Evolutionary conservation across 1,140 invertebrate genomes (phyloP).

Genomic region (Drosophila persimilis): DNA sequence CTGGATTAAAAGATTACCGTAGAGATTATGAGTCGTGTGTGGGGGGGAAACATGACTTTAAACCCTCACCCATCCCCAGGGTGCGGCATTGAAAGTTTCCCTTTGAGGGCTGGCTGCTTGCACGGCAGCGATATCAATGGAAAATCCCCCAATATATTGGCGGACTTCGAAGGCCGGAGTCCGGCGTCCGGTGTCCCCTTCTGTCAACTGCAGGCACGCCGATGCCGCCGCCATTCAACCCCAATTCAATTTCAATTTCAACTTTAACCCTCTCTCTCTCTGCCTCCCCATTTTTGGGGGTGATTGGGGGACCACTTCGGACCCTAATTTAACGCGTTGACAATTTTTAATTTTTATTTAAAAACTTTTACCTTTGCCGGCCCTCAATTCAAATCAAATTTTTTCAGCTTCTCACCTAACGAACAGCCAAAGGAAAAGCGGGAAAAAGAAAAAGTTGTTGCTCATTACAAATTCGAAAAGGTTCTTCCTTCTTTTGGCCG

Average conservation of each 20-base stretch:
- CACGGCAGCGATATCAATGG: too few relatives aligned
- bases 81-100: constrained; percentile 25
- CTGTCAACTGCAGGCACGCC: constrained; percentile 17
- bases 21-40: constrained; percentile 72
- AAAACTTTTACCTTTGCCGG: constrained; percentile 65
- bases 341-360: constrained; percentile 82
- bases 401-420: constrained; percentile 47
- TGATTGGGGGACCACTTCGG: constrained; percentile 1
- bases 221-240: constrained; percentile 8
- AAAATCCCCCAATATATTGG: constrained; percentile 21
- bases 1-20: constrained; percentile 82
- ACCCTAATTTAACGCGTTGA: constrained; percentile 79
- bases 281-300: too few relatives aligned
- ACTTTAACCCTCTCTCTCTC: constrained; percentile 14
- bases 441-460: constrained; percentile 33
- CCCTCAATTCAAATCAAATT: constrained; percentile 70
- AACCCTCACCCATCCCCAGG: constrained; percentile 13
- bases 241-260: constrained; percentile 69
- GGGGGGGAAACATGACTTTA: background rate
- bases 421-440: background rate
- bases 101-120: constrained; percentile 15
- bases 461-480: constrained; percentile 75
- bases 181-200: background rate
- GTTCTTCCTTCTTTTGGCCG: constrained; percentile 24
- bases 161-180: background rate